Conservation (phyloP, 2,888 invertebrate species). For the Ferdinandea cuprea region DNA sequence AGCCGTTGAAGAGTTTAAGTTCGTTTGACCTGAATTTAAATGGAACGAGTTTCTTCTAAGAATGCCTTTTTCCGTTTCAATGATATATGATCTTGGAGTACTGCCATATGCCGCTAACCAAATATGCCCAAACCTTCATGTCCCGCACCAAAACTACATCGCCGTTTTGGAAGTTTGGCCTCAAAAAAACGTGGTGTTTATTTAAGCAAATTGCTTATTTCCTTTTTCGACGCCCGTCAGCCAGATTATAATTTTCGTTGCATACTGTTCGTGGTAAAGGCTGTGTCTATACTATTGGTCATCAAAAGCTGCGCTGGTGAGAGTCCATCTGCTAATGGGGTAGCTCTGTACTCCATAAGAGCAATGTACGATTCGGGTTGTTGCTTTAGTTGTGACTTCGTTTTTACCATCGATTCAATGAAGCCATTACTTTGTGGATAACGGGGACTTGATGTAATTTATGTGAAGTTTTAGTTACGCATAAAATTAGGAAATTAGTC, state of each 20-base stretch:
- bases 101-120: not conserved
- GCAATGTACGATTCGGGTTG: conserved; percentile 3
- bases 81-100: conserved; percentile 10
- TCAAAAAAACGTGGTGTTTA: conserved; percentile 6
- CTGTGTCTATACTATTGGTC: conserved; percentile 1
- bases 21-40: not conserved
- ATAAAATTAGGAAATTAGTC: conserved; percentile 9
- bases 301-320: conserved; percentile 38
- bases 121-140: conserved; percentile 2
- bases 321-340: conserved; percentile 27
- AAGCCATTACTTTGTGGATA: too few relatives aligned
- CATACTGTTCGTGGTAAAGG: not conserved
- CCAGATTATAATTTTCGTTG: conserved; percentile 2
- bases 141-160: conserved; percentile 18
- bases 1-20: not conserved
- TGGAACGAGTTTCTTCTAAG: too few relatives aligned
- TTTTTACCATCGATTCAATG: too few relatives aligned
- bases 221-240: not conserved
- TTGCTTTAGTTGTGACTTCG: conserved; percentile 11
- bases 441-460: too few relatives aligned
- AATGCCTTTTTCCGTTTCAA: too few relatives aligned
- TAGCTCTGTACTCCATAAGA: conserved; percentile 29
- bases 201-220: conserved; percentile 9
- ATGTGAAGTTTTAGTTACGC: conserved; percentile 5
- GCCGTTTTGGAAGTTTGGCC: conserved; percentile 13